Evolutionary conservation across 2,797 vertebrate genomes (phyloP).

Genomic region (Carduelis carduelis): DNA sequence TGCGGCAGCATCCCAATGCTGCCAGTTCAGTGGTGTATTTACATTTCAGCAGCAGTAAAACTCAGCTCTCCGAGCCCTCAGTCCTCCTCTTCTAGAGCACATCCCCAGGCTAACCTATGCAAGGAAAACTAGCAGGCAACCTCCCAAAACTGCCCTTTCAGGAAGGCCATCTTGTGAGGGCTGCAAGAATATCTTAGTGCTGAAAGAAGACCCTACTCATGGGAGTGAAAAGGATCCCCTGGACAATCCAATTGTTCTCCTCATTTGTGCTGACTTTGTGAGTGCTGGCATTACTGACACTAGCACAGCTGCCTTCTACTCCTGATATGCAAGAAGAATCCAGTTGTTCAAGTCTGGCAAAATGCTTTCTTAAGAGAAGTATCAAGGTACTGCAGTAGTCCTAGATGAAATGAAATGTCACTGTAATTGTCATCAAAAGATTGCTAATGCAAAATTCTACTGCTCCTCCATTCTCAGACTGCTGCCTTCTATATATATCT

Average conservation of each 20-base stretch:
- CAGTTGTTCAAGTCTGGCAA: neutral
- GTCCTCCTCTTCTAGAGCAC: neutral
- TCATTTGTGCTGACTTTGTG: neutral
- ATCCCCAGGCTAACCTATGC: fast-evolving
- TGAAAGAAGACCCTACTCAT: neutral
- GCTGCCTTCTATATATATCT: neutral
- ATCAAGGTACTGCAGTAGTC: neutral
- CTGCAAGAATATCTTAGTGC: neutral
- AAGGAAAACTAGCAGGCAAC: neutral
- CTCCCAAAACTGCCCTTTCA: neutral
- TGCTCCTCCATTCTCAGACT: neutral
- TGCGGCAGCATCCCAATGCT: neutral
- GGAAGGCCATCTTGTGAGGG: neutral
- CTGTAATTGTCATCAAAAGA: neutral
- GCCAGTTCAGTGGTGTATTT: fast-evolving
- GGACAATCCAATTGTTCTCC: neutral
- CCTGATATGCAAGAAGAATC: neutral
- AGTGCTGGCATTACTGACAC: neutral
- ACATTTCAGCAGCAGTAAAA: neutral
- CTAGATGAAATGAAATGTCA: neutral
- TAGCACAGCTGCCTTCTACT: neutral
- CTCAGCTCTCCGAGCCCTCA: neutral
- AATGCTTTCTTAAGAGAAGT: neutral
- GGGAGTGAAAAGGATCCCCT: neutral
- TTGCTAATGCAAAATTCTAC: neutral